A percentile compares a stretch with the other conserved stretches of the same genome.
phyloP scores from a whole-genome alignment of 2,113 vertebrate species.

The Pavo muticus region DNA sequence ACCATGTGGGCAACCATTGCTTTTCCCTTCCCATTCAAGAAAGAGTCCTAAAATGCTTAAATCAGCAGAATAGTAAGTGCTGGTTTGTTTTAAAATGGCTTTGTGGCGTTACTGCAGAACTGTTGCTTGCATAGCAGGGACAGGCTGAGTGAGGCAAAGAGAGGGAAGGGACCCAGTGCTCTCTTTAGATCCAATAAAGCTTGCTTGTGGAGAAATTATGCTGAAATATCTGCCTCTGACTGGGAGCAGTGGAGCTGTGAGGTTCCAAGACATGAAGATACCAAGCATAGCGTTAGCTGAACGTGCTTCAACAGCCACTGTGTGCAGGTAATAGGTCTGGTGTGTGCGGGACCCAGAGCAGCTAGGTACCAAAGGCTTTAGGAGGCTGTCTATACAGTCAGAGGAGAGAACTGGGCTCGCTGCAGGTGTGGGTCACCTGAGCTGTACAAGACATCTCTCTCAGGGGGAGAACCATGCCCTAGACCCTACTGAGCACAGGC shows the following conservation, averaged over 20 bases:
- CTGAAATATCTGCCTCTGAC: neutral
- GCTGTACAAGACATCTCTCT: neutral
- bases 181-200: neutral
- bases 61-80: neutral
- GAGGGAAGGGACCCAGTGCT: neutral
- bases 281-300: neutral
- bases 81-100: neutral
- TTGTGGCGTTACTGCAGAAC: neutral
- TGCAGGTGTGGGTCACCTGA: accelerated
- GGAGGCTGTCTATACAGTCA: neutral
- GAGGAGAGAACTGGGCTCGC: neutral
- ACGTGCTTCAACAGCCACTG: neutral
- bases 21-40: neutral
- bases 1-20: neutral
- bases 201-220: neutral
- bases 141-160: neutral
- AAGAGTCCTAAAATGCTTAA: neutral
- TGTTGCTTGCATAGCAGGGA: neutral
- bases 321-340: accelerated
- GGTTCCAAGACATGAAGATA: neutral
- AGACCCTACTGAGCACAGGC: neutral
- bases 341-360: neutral
- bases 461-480: neutral
- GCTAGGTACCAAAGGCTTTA: accelerated
- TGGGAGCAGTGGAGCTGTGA: neutral